Evolutionary conservation across 2,113 vertebrate species (phyloP).

Genomic region (Antennarius striatus): DNA sequence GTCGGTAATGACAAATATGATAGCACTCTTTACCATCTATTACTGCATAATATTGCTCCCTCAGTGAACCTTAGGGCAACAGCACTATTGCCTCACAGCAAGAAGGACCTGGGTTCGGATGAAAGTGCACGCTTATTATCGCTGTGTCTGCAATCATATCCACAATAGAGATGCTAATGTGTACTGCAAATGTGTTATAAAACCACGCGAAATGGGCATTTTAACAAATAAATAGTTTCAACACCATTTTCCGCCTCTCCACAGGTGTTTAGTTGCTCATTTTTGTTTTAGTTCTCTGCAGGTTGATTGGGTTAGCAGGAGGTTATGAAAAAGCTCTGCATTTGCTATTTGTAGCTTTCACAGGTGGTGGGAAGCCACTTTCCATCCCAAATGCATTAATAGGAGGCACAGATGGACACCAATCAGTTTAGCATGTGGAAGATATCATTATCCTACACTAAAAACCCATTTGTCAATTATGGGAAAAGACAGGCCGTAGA

Average conservation of each 20-base stretch:
- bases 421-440: conserved; percentile 13
- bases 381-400: conserved; percentile 32
- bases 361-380: conserved; percentile 35
- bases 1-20: no score
- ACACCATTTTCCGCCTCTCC: conserved; percentile 12
- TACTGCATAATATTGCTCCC: no score
- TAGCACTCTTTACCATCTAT: no score
- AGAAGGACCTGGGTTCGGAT: no score
- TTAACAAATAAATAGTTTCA: no score
- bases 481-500: conserved; percentile 1
- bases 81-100: no score
- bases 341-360: conserved; percentile 35
- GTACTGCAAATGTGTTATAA: conserved; percentile 37
- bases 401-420: conserved; percentile 31
- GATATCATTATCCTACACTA: conserved; percentile 3
- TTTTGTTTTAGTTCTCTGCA: conserved; percentile 29
- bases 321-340: conserved; percentile 28
- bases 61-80: no score
- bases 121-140: no score
- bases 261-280: conserved; percentile 37
- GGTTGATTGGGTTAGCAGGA: conserved; percentile 35
- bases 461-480: conserved; percentile 8
- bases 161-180: conserved; percentile 32
- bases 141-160: not conserved
- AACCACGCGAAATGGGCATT: conserved; percentile 36